These are phyloP conservation scores for Lithophane semibrunnea DNA, from an alignment of 2,888 invertebrate species.

Conservation along the genomic window DNA sequence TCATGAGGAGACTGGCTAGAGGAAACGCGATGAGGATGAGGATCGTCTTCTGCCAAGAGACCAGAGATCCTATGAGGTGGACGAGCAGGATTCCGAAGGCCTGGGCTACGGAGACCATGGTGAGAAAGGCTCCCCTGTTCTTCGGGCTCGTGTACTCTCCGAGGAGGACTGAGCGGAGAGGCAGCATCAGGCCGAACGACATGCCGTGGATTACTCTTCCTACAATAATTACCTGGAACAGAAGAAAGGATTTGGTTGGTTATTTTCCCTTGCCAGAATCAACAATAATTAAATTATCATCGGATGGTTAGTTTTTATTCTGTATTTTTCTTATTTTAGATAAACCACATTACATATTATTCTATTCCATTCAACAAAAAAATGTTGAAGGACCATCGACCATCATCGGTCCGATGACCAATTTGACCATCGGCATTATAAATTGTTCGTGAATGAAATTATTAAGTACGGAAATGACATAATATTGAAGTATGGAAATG, in stretches of 20 bases:
- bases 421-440: too few relatives aligned
- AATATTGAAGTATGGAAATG: background rate
- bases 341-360: background rate
- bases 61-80: constrained; percentile 91
- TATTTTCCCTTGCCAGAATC: background rate
- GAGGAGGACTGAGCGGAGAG: constrained; percentile 87
- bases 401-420: too few relatives aligned
- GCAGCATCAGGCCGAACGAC: constrained; percentile 87
- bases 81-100: constrained; percentile 91
- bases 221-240: constrained; percentile 75
- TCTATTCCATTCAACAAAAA: background rate
- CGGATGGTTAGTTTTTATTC: background rate
- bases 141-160: constrained; percentile 91
- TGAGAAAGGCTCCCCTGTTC: constrained; percentile 91
- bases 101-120: constrained; percentile 90
- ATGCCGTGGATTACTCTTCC: constrained; percentile 82
- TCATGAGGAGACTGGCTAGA: constrained; percentile 83
- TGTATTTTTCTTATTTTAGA: background rate
- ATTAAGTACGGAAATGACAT: background rate
- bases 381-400: too few relatives aligned
- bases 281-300: background rate
- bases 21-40: constrained; percentile 85
- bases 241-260: background rate
- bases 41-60: constrained; percentile 90
- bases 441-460: background rate